phyloP scores from a whole-genome alignment of 2,797 vertebrate species.

The Macrochelys suwanniensis region DNA sequence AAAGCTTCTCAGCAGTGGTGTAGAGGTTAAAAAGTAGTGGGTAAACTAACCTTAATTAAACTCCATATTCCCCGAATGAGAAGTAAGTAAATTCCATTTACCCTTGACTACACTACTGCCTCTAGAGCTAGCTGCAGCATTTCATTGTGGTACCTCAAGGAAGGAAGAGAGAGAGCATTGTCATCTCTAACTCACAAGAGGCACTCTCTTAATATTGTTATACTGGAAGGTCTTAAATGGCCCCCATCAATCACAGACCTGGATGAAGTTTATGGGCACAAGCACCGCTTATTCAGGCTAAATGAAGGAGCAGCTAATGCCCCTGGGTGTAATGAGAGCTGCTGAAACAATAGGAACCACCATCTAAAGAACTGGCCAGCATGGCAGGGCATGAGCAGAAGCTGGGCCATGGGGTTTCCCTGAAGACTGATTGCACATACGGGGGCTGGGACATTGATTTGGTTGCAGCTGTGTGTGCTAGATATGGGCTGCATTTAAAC shows the following conservation, averaged over 20 bases:
- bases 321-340: not conserved
- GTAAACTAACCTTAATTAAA: not conserved
- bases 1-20: conserved; percentile 43
- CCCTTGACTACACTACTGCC: not conserved
- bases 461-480: not conserved
- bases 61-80: not conserved
- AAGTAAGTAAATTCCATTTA: not conserved
- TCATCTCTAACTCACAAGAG: conserved; percentile 26
- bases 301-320: conserved; percentile 47
- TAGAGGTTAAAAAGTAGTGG: conserved; percentile 25
- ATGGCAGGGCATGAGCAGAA: conserved; percentile 58
- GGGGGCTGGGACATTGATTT: conserved; percentile 37
- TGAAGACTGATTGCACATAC: not conserved
- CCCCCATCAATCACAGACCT: not conserved
- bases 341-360: not conserved
- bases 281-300: not conserved
- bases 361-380: not conserved
- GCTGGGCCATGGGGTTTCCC: conserved; percentile 18
- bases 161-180: conserved; percentile 22
- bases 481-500: not conserved
- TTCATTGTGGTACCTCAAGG: not conserved
- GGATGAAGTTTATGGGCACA: not conserved
- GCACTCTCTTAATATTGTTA: conserved; percentile 33
- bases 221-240: conserved; percentile 30
- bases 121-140: not conserved